These are phyloP conservation scores for Xyrauchen texanus DNA, from an alignment of 2,113 vertebrate genomes.

Conservation along the genomic window DNA sequence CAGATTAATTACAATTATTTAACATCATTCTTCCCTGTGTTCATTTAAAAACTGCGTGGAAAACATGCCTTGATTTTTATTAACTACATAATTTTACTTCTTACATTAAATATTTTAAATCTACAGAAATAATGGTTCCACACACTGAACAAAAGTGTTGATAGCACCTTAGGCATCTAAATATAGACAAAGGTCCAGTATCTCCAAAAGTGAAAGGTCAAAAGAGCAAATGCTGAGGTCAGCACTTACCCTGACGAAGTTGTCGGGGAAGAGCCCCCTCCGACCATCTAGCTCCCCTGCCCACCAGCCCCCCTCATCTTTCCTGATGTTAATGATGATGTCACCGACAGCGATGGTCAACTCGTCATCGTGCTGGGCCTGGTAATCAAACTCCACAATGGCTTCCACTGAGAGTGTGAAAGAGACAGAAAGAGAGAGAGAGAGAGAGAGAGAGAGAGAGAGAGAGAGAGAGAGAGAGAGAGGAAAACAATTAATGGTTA, in stretches of 20 bases:
- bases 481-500: not conserved
- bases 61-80: too few species aligned
- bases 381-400: constrained; percentile 98
- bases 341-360: constrained; percentile 95
- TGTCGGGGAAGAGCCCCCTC: constrained; percentile 98
- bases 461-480: not conserved
- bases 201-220: not conserved
- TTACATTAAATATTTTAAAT: too few species aligned
- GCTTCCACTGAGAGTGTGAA: constrained; percentile 84
- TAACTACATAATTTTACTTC: too few species aligned
- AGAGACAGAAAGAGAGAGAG: not conserved
- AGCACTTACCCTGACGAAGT: constrained; percentile 97
- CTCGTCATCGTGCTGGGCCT: constrained; percentile 98
- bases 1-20: too few species aligned
- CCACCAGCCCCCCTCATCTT: constrained; percentile 98
- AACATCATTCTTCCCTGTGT: too few species aligned
- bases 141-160: not conserved
- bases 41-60: too few species aligned
- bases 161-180: not conserved
- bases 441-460: not conserved
- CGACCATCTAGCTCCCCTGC: constrained; percentile 96
- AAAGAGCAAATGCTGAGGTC: constrained; percentile 41
- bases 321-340: constrained; percentile 95
- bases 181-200: not conserved
- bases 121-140: not conserved